Evolutionary conservation across 2,888 invertebrate species (phyloP), one percentile per base, ranked within the genome.

Genomic region (Ferdinandea cuprea): DNA sequence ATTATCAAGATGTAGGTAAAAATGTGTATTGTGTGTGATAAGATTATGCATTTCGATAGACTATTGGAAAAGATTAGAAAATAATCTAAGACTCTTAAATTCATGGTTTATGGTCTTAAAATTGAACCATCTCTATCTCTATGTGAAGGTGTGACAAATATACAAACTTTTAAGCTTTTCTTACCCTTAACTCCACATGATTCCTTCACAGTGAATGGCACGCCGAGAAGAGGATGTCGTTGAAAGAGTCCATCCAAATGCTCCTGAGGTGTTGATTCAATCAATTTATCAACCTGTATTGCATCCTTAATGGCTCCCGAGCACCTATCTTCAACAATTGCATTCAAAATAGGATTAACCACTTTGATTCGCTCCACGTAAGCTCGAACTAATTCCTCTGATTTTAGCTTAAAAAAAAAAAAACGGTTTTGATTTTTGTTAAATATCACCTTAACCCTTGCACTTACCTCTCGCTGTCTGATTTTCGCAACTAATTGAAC

Each of bases 171-270:
- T 25, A 2, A 2, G 5, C 9, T 28, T 50, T 1, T 52, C 86
- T 87, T 87, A 95, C 96, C 96, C 91, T 92, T 92, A 0, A 96
- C 91, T 1, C 93, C 93, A 86, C 96, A 95, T 86, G 95, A 94
- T 89, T 96, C 96, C 88, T 97, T 97, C 0, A 95, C 94, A 2
- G 96, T 96, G 48, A 96, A 92, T 0, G 97, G 97, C 15, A 97
- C 93, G 0, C 97, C 97, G 0, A 97, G 91, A 63, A 97, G 91
- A 0, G 97, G 97, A 84, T 93, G 92, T 15, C 92, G 91, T 2
- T 88, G 35, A 48, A 87, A 89, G 1, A 89, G 85, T 25, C 68
- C 56, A 0, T 85, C 37, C 44, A 86, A 54, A 21, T 87, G 76
- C 7, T 66, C 72, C 0, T 76, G 46, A 3, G 79, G 68, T 6